Conservation (phyloP, 2,797 vertebrate species). For the Mormyrus hasselquistii region DNA sequence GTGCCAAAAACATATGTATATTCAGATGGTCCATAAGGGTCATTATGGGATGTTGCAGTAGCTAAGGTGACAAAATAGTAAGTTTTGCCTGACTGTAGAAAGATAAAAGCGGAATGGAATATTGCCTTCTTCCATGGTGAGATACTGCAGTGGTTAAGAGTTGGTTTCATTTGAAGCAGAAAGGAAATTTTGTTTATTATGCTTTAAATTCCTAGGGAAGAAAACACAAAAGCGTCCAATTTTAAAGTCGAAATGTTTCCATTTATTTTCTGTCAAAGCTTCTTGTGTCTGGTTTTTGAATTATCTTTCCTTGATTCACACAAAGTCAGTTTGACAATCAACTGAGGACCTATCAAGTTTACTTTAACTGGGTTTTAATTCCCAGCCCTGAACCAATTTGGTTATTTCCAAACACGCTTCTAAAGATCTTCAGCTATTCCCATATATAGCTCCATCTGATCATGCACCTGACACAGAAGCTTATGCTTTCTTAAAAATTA, state of each 20-base stretch:
- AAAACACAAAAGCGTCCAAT: neutral
- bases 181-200: neutral
- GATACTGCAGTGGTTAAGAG: neutral
- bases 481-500: neutral
- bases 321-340: neutral
- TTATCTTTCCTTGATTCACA: neutral
- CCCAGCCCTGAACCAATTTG: neutral
- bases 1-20: neutral
- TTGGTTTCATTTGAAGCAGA: neutral
- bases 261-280: constrained; percentile 2
- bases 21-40: neutral
- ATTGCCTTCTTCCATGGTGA: neutral
- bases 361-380: neutral
- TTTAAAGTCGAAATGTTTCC: neutral
- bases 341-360: neutral
- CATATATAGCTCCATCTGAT: neutral
- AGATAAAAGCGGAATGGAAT: too few relatives aligned
- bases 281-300: neutral
- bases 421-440: neutral
- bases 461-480: neutral
- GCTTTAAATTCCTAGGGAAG: neutral
- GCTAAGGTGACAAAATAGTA: neutral
- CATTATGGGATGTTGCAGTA: neutral
- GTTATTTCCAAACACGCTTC: neutral
- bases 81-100: neutral